Evolutionary conservation across 2,888 invertebrate genomes (phyloP).

Genomic region (Keiferia lycopersicella): DNA sequence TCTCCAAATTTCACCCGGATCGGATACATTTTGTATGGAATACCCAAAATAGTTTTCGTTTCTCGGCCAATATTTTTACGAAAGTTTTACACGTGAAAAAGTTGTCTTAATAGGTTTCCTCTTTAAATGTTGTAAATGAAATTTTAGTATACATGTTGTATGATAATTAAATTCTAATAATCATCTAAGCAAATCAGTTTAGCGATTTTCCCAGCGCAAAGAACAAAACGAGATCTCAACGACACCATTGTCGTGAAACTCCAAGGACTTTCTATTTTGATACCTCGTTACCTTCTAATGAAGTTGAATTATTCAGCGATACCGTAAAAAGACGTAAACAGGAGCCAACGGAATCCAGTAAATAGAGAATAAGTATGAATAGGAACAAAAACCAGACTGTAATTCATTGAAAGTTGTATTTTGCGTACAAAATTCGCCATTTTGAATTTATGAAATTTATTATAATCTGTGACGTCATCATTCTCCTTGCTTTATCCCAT

Average conservation of each 20-base stretch:
- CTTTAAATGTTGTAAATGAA: neutral
- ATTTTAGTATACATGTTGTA: too few species aligned
- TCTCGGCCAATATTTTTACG: too few species aligned
- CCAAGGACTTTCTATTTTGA: neutral
- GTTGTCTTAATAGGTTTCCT: too few species aligned
- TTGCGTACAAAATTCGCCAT: too few species aligned
- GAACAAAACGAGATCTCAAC: neutral
- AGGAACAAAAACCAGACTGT: neutral
- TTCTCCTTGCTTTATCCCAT: too few species aligned
- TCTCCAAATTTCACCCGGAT: too few species aligned
- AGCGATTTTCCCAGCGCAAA: neutral
- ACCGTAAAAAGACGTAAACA: slow-evolving; percentile 2
- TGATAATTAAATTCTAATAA: slow-evolving; percentile 28
- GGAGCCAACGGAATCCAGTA: neutral
- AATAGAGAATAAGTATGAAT: too few species aligned
- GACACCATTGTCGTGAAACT: neutral
- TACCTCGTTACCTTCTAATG: slow-evolving; percentile 8
- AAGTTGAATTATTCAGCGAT: slow-evolving; percentile 9
- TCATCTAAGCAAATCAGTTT: slow-evolving; percentile 19
- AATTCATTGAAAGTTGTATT: neutral
- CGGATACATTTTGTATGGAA: too few species aligned
- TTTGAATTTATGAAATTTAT: too few species aligned
- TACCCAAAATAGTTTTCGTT: too few species aligned
- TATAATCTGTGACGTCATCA: too few species aligned
- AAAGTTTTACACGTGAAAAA: too few species aligned